These are phyloP conservation scores for Athripsodes cinereus DNA, from an alignment of 2,888 invertebrate species.

Conservation along the genomic window DNA sequence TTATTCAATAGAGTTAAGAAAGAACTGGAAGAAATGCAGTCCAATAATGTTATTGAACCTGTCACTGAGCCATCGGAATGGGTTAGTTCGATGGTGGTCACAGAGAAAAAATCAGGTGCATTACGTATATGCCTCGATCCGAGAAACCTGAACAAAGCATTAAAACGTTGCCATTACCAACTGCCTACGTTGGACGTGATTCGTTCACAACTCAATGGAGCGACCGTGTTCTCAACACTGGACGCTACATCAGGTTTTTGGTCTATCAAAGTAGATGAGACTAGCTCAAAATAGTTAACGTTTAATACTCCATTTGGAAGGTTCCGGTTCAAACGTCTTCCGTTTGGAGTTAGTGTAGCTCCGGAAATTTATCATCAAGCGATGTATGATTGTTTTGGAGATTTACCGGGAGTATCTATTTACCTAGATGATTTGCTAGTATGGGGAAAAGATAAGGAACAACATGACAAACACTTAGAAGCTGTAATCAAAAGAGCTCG, in stretches of 20 bases:
- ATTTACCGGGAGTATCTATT: conserved; percentile 3
- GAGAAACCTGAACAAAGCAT: background rate
- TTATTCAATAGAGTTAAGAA: background rate
- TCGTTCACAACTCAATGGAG: background rate
- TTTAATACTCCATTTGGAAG: background rate
- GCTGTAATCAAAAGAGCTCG: background rate
- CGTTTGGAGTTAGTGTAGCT: conserved; percentile 4
- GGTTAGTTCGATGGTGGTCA: background rate
- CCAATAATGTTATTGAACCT: background rate
- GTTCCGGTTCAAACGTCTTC: background rate
- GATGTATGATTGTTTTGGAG: conserved; percentile 2
- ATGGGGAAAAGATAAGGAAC: background rate
- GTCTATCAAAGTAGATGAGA: background rate
- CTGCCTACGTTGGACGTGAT: conserved; percentile 2
- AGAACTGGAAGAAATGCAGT: background rate
- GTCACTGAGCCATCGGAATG: background rate
- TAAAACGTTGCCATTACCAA: too few relatives aligned
- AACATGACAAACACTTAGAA: background rate
- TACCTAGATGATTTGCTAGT: conserved; percentile 7
- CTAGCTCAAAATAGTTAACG: background rate
- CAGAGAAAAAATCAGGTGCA: background rate
- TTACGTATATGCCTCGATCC: background rate
- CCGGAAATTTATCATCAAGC: conserved; percentile 5
- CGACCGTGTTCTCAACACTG: background rate
- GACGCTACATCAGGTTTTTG: background rate